Percentiles rank a stretch among this genome's conserved stretches.
Evolutionary conservation across 2,888 invertebrate genomes (phyloP).

Genomic region (Drosophila mulleri): DNA sequence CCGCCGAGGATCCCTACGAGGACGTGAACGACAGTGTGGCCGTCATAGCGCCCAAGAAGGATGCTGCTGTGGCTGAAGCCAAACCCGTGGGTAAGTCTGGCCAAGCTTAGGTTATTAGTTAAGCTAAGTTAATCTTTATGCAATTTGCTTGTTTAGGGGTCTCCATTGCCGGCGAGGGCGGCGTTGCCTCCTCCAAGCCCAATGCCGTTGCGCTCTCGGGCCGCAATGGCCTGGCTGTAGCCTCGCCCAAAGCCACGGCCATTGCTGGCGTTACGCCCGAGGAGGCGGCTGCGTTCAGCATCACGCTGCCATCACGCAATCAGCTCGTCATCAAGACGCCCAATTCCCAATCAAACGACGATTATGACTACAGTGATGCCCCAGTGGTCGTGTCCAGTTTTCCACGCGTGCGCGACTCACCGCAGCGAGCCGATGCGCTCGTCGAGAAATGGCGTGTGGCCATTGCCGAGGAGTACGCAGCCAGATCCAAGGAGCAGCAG

Average conservation of each 20-base stretch:
- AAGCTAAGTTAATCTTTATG: neutral
- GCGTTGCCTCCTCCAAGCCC: conserved; percentile 90
- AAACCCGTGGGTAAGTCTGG: conserved; percentile 88
- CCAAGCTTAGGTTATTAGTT: neutral
- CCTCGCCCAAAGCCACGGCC: conserved; percentile 90
- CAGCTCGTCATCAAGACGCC: conserved; percentile 80
- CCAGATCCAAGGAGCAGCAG: conserved; percentile 34
- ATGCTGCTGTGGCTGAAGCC: conserved; percentile 90
- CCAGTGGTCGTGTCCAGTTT: conserved; percentile 56
- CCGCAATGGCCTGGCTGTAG: conserved; percentile 89
- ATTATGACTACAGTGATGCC: conserved; percentile 69
- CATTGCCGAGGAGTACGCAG: conserved; percentile 77
- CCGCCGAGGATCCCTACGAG: conserved; percentile 82
- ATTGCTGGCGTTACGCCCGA: conserved; percentile 88
- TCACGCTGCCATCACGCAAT: conserved; percentile 81
- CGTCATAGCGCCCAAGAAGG: conserved; percentile 87
- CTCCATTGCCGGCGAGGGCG: conserved; percentile 88
- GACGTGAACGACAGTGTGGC: conserved; percentile 84
- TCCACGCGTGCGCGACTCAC: conserved; percentile 57
- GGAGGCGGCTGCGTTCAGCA: conserved; percentile 83
- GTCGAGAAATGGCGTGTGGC: conserved; percentile 77
- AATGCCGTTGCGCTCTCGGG: conserved; percentile 90
- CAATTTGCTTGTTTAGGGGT: conserved; percentile 85
- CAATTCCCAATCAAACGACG: conserved; percentile 60
- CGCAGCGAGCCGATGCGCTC: conserved; percentile 49